phyloP scores from a whole-genome alignment of 2,797 vertebrate species.

The Avahi laniger region DNA sequence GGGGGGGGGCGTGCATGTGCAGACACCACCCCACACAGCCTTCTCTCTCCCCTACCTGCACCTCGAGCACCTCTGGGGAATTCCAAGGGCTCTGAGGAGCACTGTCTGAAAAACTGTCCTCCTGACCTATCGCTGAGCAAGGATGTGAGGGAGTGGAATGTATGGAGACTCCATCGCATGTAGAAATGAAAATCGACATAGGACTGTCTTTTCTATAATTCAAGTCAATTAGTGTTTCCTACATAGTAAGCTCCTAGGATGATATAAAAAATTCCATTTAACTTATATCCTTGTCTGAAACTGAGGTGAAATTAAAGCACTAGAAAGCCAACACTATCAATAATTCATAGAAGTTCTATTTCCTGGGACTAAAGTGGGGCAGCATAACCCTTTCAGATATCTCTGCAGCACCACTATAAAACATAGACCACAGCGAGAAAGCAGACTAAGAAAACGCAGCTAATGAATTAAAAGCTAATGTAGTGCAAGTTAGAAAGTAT shows the following conservation, averaged over 20 bases:
- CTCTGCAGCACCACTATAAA: conserved; percentile 1
- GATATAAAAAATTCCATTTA: conserved; percentile 54
- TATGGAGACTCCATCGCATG: not conserved
- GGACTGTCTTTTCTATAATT: not conserved
- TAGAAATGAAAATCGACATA: not conserved
- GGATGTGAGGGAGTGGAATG: not conserved
- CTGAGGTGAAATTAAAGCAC: conserved; percentile 62
- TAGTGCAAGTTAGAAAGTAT: conserved; percentile 16
- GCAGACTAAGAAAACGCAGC: not conserved
- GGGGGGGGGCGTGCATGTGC: accelerated
- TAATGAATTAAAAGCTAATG: conserved; percentile 53
- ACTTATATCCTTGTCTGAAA: conserved; percentile 55
- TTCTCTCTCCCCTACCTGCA: not conserved
- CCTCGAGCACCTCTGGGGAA: not conserved
- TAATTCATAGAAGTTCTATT: conserved; percentile 73
- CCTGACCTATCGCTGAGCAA: not conserved
- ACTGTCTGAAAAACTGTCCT: not conserved
- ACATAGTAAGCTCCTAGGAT: not conserved
- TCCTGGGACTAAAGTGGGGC: conserved; percentile 55
- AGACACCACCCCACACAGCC: not conserved
- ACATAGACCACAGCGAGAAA: not conserved
- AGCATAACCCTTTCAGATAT: conserved; percentile 17
- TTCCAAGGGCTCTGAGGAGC: not conserved
- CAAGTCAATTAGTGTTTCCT: conserved; percentile 14
- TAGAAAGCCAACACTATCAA: conserved; percentile 68